phyloP scores from a whole-genome alignment of 2,113 vertebrate genomes.

The Sylvia atricapilla region DNA sequence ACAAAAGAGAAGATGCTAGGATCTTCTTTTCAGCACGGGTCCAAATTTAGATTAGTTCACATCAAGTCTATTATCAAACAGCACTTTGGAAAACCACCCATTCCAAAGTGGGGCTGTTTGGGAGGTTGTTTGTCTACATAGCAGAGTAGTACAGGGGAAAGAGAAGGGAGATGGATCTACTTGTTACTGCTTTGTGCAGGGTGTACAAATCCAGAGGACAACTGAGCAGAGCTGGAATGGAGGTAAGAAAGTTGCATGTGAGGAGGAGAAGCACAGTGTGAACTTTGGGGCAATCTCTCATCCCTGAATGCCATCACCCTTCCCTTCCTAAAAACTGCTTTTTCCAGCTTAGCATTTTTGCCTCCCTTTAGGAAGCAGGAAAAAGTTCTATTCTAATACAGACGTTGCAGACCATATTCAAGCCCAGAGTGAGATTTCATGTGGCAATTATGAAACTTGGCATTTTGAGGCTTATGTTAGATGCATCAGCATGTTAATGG shows the following conservation, averaged over 20 bases:
- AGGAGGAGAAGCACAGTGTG: not conserved
- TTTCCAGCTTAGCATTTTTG: not conserved
- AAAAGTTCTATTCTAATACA: not conserved
- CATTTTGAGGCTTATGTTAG: constrained; percentile 28
- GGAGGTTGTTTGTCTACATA: not conserved
- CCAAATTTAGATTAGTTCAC: not conserved
- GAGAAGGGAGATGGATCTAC: not conserved
- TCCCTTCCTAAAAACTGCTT: not conserved
- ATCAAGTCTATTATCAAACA: not conserved
- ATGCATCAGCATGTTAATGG: constrained; percentile 35
- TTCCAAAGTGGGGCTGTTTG: not conserved
- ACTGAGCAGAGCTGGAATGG: not conserved
- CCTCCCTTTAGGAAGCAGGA: not conserved
- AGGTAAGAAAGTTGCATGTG: not conserved
- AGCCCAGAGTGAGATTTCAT: constrained; percentile 25
- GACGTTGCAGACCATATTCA: not conserved
- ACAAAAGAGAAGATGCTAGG: not conserved
- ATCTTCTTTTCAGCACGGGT: not conserved
- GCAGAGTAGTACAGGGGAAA: not conserved
- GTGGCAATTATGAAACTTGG: constrained; percentile 26
- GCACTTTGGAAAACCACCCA: not conserved
- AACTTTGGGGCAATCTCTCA: not conserved
- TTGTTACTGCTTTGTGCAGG: not conserved
- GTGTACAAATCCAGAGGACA: not conserved
- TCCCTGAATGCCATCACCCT: not conserved